These are phyloP conservation scores for Spizella passerina DNA, from an alignment of 2,797 vertebrate species.

Conservation along the genomic window DNA sequence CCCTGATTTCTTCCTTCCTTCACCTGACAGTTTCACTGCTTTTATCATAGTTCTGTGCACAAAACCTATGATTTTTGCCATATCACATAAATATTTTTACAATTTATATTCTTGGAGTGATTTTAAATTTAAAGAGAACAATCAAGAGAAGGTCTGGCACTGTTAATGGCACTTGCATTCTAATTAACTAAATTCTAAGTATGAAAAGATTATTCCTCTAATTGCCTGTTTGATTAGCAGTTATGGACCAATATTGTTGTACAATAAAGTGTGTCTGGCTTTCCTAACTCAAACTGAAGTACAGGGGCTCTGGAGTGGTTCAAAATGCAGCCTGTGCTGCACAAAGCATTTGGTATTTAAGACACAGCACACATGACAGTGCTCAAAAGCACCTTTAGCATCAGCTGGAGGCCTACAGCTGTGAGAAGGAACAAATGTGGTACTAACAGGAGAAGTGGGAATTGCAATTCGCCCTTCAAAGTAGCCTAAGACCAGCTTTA, in stretches of 20 bases:
- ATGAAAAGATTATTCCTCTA: neutral
- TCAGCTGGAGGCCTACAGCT: neutral
- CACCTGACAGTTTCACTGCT: rapidly evolving
- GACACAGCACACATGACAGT: neutral
- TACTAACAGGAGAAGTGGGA: neutral
- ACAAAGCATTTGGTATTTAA: neutral
- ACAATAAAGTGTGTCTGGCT: neutral
- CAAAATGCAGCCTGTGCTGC: constrained; percentile 8
- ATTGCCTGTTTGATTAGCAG: neutral
- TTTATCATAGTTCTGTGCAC: neutral
- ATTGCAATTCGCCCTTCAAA: neutral
- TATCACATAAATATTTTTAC: neutral
- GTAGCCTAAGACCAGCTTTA: neutral
- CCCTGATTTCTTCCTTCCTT: neutral
- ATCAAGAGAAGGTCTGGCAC: constrained; percentile 36
- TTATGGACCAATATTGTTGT: neutral
- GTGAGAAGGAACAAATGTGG: neutral
- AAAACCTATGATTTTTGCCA: neutral
- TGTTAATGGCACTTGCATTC: constrained; percentile 28
- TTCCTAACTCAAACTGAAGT: neutral
- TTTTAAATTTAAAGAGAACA: constrained; percentile 42
- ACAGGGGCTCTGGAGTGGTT: neutral
- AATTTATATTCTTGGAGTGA: constrained; percentile 26
- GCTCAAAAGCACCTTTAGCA: neutral
- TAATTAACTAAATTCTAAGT: constrained; percentile 50